Base-by-base conservation (phyloP, 1,140 invertebrate genomes). In the Thaumatotibia leucotreta region DNA sequence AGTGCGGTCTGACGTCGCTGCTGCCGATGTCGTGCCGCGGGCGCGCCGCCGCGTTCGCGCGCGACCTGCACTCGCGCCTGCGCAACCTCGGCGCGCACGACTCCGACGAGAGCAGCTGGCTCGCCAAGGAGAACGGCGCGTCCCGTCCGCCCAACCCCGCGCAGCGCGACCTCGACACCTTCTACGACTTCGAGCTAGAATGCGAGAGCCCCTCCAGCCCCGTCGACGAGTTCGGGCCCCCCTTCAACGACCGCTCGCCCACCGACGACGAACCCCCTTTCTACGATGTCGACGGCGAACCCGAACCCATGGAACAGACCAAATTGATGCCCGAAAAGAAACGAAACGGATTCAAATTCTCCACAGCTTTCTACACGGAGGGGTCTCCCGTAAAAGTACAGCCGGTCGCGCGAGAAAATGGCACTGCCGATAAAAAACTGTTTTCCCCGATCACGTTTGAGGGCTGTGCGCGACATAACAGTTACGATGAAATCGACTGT, bases 11-110 rank as follows among this genome's bases (percentile, higher is more conserved):
- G 72, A 88, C 89, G 66, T 91, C 91, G 63, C 78, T 92, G 65
- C 75, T 92, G 81, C 91, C 91, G 68, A 95, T 95, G 92, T 96
- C 95, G 82, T 97, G 95, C 82, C 93, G 95, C 49, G 94, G 94
- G 29, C 92, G 95, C 63, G 95, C 95, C 14, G 96, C 96, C 80
- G 95, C 95, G 39, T 96, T 97, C 79, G 96, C 96, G 54, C 91
- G 95, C 65, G 94, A 94, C 75, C 91, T 97, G 63, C 95, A 96
- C 73, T 93, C 93, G 24, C 94, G 95, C 67, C 89, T 97, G 63
- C 93, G 93, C 67, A 94, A 94, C 45, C 91, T 96, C 61, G 94
- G 94, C 14, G 84, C 93, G 58, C 79, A 89, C 11, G 78, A 83
- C 27, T 76, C 77, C 10, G 76, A 87, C 71, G 88, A 92, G 70